Conservation (phyloP, 2,797 vertebrate species). For the Erpetoichthys calabaricus region DNA sequence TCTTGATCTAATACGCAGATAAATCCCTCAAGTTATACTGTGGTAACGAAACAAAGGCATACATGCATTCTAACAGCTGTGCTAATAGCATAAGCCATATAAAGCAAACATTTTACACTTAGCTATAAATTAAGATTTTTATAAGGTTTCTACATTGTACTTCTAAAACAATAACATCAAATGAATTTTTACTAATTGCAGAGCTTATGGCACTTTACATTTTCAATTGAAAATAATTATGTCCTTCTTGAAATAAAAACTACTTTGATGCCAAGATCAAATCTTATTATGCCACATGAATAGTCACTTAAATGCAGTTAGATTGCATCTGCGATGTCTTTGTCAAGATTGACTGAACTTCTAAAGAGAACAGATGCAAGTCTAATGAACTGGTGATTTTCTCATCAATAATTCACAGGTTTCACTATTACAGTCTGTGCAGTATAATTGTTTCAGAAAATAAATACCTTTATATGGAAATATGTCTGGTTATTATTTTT, state of each 20-base stretch:
- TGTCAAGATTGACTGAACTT: constrained; percentile 18
- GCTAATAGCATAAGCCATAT: too few species aligned
- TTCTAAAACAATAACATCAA: too few species aligned
- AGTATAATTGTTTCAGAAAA: background rate
- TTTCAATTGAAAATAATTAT: background rate
- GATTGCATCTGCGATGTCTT: constrained; percentile 17
- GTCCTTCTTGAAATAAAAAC: background rate
- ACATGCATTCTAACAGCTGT: too few species aligned
- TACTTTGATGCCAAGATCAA: constrained; percentile 2
- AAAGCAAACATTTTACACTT: too few species aligned
- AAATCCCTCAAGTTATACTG: too few species aligned
- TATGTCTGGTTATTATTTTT: too few species aligned
- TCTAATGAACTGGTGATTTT: constrained; percentile 26
- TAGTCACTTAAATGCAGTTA: constrained; percentile 5
- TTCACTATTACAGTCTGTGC: constrained; percentile 19
- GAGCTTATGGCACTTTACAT: background rate
- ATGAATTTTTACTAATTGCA: too few species aligned
- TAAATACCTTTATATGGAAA: too few species aligned
- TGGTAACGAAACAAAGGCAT: too few species aligned
- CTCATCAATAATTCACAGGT: constrained; percentile 28
- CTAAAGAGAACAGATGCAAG: constrained; percentile 20
- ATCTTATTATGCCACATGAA: background rate
- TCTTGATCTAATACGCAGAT: too few species aligned
- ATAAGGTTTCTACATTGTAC: too few species aligned
- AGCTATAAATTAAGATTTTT: too few species aligned